Evolutionary conservation across 2,797 vertebrate species (phyloP).

Genomic region (Galagoides demidoff): DNA sequence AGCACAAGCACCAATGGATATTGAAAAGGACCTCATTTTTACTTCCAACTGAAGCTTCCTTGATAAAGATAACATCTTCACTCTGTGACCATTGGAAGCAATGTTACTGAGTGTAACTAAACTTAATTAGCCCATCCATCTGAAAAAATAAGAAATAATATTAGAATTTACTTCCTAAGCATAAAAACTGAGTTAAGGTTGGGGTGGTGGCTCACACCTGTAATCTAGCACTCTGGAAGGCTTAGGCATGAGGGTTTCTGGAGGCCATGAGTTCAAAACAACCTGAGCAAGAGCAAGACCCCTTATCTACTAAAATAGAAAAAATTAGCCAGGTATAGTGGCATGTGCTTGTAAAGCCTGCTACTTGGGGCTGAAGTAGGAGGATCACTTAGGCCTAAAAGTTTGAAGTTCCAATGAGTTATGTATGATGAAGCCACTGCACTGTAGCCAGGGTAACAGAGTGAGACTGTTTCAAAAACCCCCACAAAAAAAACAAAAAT

Average conservation of each 20-base stretch:
- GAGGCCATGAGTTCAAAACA: neutral
- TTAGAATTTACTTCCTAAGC: neutral
- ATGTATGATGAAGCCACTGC: too few relatives aligned
- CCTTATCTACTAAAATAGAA: neutral
- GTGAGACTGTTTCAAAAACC: too few relatives aligned
- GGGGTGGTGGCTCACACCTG: neutral
- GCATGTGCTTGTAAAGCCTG: too few relatives aligned
- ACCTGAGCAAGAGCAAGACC: neutral
- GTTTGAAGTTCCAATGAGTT: too few relatives aligned
- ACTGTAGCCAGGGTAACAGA: too few relatives aligned
- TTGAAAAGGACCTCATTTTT: neutral
- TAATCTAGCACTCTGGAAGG: neutral
- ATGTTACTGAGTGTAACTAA: neutral
- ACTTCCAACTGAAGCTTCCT: neutral
- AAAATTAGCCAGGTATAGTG: neutral
- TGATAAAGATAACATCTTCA: neutral
- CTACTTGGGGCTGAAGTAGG: too few relatives aligned
- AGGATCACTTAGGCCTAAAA: too few relatives aligned
- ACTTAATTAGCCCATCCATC: neutral
- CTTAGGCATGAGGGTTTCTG: neutral
- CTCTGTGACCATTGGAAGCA: neutral
- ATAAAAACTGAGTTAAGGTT: conserved; percentile 9
- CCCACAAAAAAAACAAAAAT: neutral
- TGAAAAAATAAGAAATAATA: neutral
- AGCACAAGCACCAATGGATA: neutral